Evolutionary conservation across 2,797 vertebrate genomes (phyloP).

Genomic region (Tachyglossus aculeatus): DNA sequence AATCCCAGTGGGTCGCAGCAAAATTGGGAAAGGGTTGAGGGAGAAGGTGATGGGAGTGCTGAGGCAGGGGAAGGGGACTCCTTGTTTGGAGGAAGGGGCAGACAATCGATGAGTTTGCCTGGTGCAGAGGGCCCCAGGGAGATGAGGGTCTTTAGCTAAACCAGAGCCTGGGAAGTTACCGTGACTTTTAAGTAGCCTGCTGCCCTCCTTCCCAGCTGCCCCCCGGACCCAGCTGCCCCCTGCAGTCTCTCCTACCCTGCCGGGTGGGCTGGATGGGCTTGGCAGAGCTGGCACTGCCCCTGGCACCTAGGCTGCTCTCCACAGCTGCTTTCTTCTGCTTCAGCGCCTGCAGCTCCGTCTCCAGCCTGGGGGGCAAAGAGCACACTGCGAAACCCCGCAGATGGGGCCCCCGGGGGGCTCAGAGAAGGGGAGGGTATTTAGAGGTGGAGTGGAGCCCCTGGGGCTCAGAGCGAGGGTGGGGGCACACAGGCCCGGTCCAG

Average conservation of each 20-base stretch:
- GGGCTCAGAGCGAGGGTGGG: too few relatives aligned
- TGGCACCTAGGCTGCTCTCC: slow-evolving; percentile 75
- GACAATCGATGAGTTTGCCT: too few relatives aligned
- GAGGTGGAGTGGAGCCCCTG: too few relatives aligned
- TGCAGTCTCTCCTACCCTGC: slow-evolving; percentile 56
- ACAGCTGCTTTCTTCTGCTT: slow-evolving; percentile 82
- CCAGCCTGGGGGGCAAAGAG: slow-evolving; percentile 76
- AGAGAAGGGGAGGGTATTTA: too few relatives aligned
- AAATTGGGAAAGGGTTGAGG: too few relatives aligned
- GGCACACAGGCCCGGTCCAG: too few relatives aligned
- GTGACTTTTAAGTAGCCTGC: too few relatives aligned
- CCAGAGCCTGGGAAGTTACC: background rate
- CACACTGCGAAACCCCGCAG: too few relatives aligned
- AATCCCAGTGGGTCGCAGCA: background rate
- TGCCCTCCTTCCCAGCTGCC: background rate
- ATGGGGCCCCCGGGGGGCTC: too few relatives aligned
- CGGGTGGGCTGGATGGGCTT: slow-evolving; percentile 59
- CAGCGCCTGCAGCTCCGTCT: slow-evolving; percentile 80
- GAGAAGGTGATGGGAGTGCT: background rate
- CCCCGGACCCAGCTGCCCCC: background rate
- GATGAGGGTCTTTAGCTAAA: too few relatives aligned
- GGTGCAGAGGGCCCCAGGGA: too few relatives aligned
- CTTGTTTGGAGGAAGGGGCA: too few relatives aligned
- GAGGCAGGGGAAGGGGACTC: background rate
- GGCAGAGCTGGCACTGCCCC: slow-evolving; percentile 73